phyloP scores from a whole-genome alignment of 2,888 invertebrate genomes.

The Agonopterix heracliana region DNA sequence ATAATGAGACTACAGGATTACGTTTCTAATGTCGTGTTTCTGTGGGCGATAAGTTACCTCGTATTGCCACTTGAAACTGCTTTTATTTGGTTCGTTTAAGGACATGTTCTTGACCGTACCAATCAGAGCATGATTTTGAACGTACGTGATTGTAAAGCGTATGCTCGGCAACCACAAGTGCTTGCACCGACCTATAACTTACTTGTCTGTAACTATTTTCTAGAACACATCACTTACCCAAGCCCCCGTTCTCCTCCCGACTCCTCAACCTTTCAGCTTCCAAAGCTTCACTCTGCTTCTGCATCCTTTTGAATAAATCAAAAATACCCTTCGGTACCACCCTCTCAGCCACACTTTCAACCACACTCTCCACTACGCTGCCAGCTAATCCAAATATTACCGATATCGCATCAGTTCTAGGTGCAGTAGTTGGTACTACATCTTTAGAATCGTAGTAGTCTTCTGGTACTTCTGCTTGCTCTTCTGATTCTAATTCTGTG shows the following conservation, averaged over 20 bases:
- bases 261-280: conserved; percentile 65
- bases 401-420: conserved; percentile 60
- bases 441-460: conserved; percentile 68
- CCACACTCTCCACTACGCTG: conserved; percentile 62
- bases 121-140: too few species aligned
- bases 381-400: conserved; percentile 66
- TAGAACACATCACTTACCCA: conserved; percentile 35
- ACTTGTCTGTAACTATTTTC: too few species aligned
- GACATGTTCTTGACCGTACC: too few species aligned
- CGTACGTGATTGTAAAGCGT: too few species aligned
- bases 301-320: conserved; percentile 65
- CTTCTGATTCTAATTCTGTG: conserved; percentile 54
- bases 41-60: too few species aligned
- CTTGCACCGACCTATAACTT: too few species aligned
- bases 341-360: conserved; percentile 62
- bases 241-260: conserved; percentile 67
- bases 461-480: conserved; percentile 50
- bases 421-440: conserved; percentile 55
- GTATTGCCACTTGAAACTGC: too few species aligned
- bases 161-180: too few species aligned
- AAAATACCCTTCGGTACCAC: conserved; percentile 63
- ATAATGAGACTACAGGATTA: too few species aligned
- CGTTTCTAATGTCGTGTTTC: too few species aligned
- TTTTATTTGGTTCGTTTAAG: too few species aligned
- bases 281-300: conserved; percentile 60